Conservation (phyloP, 2,888 invertebrate genomes). For the Agrotis puta region DNA sequence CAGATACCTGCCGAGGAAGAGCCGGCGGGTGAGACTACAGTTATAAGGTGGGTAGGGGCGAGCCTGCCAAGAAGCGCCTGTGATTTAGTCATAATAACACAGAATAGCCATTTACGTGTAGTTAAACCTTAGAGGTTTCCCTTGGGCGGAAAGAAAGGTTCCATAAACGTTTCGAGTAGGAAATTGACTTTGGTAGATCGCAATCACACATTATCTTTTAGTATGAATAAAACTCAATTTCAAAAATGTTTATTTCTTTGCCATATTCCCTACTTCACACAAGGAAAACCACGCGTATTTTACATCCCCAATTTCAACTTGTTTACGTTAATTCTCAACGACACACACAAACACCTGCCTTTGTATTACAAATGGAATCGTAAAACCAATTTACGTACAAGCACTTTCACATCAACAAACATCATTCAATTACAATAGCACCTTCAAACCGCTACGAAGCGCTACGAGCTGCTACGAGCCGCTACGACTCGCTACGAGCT, state of each 20-base stretch:
- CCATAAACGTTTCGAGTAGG: neutral
- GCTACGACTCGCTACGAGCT: slow-evolving; percentile 36
- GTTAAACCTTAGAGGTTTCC: neutral
- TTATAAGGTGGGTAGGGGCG: slow-evolving; percentile 6
- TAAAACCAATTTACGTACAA: slow-evolving; percentile 42
- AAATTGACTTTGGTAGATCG: neutral
- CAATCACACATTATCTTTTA: neutral
- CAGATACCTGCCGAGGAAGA: slow-evolving; percentile 75
- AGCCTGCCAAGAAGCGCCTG: neutral
- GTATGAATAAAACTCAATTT: neutral
- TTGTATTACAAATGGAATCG: slow-evolving; percentile 26
- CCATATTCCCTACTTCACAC: too few species aligned
- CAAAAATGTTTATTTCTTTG: neutral
- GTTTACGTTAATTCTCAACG: neutral
- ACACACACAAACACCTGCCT: slow-evolving; percentile 19
- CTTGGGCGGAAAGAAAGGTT: neutral
- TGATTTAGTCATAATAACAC: slow-evolving; percentile 4
- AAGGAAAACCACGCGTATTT: neutral
- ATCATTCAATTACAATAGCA: slow-evolving; percentile 52
- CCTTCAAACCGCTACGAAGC: slow-evolving; percentile 32
- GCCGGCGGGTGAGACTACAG: neutral
- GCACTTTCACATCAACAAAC: slow-evolving; percentile 41
- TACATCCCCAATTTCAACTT: neutral
- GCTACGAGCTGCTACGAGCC: slow-evolving; percentile 38
- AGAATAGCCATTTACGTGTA: neutral